Conservation (phyloP, 2,113 vertebrate species). For the Malurus alboscapulatus region DNA sequence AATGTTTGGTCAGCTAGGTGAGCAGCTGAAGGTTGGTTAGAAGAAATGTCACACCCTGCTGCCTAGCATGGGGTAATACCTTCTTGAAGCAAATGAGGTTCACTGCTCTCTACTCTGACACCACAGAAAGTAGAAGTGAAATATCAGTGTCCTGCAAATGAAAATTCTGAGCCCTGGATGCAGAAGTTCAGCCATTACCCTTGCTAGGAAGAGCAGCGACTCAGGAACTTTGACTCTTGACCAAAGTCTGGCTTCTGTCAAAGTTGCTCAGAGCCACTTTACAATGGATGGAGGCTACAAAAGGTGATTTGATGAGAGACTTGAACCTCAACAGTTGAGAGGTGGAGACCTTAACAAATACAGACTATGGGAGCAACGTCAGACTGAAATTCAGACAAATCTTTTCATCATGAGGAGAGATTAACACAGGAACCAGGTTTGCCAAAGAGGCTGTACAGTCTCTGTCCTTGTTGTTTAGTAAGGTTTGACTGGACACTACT, state of each 20-base stretch:
- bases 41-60: neutral
- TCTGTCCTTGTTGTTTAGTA: neutral
- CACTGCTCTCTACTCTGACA: neutral
- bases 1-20: neutral
- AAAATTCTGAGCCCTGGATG: neutral
- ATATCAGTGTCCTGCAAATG: neutral
- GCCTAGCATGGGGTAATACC: rapidly evolving
- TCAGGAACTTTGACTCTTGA: neutral
- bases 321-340: neutral
- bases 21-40: neutral
- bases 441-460: neutral
- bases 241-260: neutral
- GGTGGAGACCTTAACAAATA: neutral
- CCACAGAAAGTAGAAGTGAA: neutral
- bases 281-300: neutral
- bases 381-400: neutral
- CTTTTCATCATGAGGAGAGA: neutral
- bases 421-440: neutral
- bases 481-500: neutral
- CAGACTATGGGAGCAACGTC: neutral
- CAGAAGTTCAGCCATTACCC: neutral
- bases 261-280: neutral
- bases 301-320: neutral
- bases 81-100: neutral
- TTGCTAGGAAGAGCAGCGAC: neutral